These are phyloP conservation scores for Apamea anceps DNA, from an alignment of 2,888 invertebrate species.

Conservation along the genomic window DNA sequence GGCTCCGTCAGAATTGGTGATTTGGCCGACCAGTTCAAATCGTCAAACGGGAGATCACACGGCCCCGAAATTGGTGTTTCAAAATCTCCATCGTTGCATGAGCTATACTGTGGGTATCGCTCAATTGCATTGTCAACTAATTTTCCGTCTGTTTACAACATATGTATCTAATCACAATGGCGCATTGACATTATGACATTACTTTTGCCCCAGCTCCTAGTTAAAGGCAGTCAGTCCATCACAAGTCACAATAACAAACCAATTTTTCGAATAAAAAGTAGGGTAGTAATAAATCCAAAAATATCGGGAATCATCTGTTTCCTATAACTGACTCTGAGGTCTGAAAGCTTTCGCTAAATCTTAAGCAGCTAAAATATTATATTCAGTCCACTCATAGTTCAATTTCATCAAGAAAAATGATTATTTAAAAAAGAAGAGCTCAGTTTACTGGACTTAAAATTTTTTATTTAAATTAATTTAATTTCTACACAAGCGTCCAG, in stretches of 20 bases:
- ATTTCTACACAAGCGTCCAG: conserved; percentile 1
- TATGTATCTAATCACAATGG: too few relatives aligned
- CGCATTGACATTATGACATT: too few relatives aligned
- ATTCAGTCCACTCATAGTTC: not conserved
- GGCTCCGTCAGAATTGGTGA: not conserved
- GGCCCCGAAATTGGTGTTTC: too few relatives aligned
- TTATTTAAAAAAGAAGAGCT: not conserved
- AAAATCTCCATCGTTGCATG: too few relatives aligned
- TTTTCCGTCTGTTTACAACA: too few relatives aligned
- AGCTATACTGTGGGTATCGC: too few relatives aligned
- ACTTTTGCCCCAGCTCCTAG: too few relatives aligned
- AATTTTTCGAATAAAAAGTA: not conserved
- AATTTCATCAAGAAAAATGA: conserved; percentile 14
- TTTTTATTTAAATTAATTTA: conserved; percentile 34
- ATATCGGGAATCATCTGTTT: not conserved
- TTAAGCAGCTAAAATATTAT: conserved; percentile 16
- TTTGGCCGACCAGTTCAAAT: too few relatives aligned
- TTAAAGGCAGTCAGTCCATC: not conserved
- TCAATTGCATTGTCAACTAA: too few relatives aligned
- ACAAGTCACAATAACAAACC: not conserved
- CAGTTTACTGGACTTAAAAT: not conserved
- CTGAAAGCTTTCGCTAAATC: conserved; percentile 29
- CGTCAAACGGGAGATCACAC: too few relatives aligned
- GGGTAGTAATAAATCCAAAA: not conserved
- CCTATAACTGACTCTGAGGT: not conserved